A percentile compares a stretch with the other conserved stretches of the same genome.
Evolutionary conservation across 2,888 invertebrate genomes (phyloP).

Genomic region (Synanthedon myopaeformis): DNA sequence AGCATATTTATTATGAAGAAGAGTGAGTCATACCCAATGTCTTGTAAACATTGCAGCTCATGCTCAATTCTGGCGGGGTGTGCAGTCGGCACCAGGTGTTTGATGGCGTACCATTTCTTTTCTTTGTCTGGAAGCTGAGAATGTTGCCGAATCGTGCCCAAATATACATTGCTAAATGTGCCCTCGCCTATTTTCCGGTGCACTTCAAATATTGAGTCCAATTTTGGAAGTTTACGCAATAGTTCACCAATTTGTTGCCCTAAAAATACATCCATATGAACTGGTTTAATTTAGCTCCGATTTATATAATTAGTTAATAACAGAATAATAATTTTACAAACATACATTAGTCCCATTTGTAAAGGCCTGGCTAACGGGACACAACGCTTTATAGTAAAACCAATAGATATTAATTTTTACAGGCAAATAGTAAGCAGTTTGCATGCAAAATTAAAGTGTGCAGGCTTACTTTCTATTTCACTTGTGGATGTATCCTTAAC

Average conservation of each 20-base stretch:
- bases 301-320: no score
- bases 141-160: constrained; percentile 75
- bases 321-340: no score
- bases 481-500: constrained; percentile 19
- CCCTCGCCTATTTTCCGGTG: constrained; percentile 84
- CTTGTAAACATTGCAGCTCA: constrained; percentile 82
- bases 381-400: background rate
- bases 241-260: constrained; percentile 55
- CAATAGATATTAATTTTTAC: background rate
- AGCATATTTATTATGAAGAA: no score
- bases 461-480: constrained; percentile 44
- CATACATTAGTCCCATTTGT: no score
- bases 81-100: constrained; percentile 88
- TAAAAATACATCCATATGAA: constrained; percentile 10
- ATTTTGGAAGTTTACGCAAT: constrained; percentile 66
- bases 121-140: constrained; percentile 35
- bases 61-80: constrained; percentile 85
- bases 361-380: background rate
- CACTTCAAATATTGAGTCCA: constrained; percentile 74
- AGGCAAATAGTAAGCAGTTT: background rate
- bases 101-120: constrained; percentile 81
- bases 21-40: constrained; percentile 73
- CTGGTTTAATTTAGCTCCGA: no score
- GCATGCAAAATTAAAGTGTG: background rate
- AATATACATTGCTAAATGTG: constrained; percentile 88